These are phyloP conservation scores for Eumacrocentrus americanus DNA, from an alignment of 2,888 invertebrate species.

Conservation along the genomic window DNA sequence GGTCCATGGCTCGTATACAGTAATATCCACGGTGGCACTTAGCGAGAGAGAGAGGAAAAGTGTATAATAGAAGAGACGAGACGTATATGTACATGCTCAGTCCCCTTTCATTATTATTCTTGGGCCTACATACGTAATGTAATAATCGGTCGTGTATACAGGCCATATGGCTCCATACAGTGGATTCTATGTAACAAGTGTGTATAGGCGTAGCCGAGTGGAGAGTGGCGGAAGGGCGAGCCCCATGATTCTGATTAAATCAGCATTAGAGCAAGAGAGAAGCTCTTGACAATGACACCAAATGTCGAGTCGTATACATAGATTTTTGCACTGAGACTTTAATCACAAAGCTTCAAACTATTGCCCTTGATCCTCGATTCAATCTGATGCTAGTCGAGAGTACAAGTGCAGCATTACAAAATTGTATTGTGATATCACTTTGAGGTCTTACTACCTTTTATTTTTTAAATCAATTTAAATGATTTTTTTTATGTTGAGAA, in stretches of 20 bases:
- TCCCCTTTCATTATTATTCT: constrained; percentile 52
- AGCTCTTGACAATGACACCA: constrained; percentile 55
- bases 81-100: too few species aligned
- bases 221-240: constrained; percentile 7
- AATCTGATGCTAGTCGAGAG: not conserved
- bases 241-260: constrained; percentile 57
- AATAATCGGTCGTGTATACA: constrained; percentile 60
- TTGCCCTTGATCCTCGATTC: constrained; percentile 14
- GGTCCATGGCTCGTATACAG: constrained; percentile 6
- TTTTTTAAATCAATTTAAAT: not conserved
- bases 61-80: too few species aligned
- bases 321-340: not conserved
- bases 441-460: constrained; percentile 13
- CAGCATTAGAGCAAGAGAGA: constrained; percentile 54
- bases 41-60: constrained; percentile 20
- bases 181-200: constrained; percentile 32
- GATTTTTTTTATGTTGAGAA: not conserved
- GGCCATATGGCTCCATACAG: constrained; percentile 55
- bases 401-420: not conserved
- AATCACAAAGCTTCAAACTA: constrained; percentile 13
- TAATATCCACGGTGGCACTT: constrained; percentile 2
- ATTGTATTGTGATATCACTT: not conserved
- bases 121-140: constrained; percentile 59
- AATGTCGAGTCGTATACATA: constrained; percentile 48
- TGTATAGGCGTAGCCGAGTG: constrained; percentile 21